These are phyloP conservation scores for Bugulina stolonifera DNA, from an alignment of 2,888 invertebrate species.

Conservation along the genomic window DNA sequence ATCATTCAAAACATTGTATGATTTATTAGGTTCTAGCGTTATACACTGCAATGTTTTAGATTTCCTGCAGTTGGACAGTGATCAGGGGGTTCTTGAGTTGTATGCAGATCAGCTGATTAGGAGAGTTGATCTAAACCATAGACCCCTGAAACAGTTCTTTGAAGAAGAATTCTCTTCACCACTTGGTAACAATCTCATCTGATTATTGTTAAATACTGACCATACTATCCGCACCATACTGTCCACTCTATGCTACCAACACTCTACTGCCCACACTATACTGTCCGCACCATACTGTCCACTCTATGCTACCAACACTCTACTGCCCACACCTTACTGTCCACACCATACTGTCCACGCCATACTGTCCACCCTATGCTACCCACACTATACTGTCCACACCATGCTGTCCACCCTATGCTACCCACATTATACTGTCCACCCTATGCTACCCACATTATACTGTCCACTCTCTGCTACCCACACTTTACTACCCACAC, in stretches of 20 bases:
- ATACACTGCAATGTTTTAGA: not conserved
- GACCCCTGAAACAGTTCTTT: conserved; percentile 39
- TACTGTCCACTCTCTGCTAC: not conserved
- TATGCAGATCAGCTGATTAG: conserved; percentile 52
- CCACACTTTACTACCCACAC: not conserved
- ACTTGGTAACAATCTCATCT: conserved; percentile 36
- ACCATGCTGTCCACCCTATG: not conserved
- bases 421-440: not conserved
- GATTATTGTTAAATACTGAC: no score
- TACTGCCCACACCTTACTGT: not conserved
- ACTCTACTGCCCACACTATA: not conserved
- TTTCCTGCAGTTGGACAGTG: not conserved
- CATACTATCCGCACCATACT: not conserved
- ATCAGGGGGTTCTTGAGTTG: conserved; percentile 42
- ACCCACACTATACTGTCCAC: not conserved
- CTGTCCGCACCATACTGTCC: not conserved
- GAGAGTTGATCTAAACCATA: conserved; percentile 43
- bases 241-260: not conserved
- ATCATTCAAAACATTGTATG: no score
- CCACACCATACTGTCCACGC: not conserved
- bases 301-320: not conserved
- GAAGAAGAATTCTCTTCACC: conserved; percentile 42
- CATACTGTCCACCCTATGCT: not conserved
- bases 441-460: not conserved
- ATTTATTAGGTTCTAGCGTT: no score